Base-by-base conservation (phyloP, 2,113 vertebrate genomes). In the Dipodomys merriami region DNA sequence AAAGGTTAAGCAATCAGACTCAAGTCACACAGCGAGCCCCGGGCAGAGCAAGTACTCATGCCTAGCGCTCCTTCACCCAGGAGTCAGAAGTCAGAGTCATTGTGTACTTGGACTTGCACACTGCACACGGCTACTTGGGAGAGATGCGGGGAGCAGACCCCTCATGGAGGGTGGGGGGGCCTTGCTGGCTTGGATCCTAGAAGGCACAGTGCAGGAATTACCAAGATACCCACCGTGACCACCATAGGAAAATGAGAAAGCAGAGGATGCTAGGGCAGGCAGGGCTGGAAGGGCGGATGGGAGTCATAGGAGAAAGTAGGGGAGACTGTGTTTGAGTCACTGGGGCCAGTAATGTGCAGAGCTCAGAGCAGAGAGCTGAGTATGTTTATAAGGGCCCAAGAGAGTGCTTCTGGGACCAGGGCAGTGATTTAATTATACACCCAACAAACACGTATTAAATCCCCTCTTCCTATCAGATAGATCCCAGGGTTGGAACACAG, bases 11-110 rank as follows among this genome's bases (percentile, higher is more conserved):
- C 7, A 12, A 91, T 44, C 39, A 57, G n/a, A 88, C 19, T 76
- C 3, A 90, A 85, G 79, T 60, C 86, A 92, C 82, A 91, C 46
- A 85, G 90, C 11, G 20, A 19, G 23, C 30, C 35, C 7, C 18
- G 64, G 64, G 64, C 23, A 46, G 35, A 33, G 46, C 16, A 11
- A 81, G 33, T 1, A 35, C 39, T 53, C 30, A 39, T 0, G 78
- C 7, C 19, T 29, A 10, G 46, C 1, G 29, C 12, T 57, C 4
- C 39, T 73, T 25, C 23, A 29, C 22, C 77, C 60, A 46, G 44
- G 53, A 76, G 3, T 33, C 78, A 27, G 76, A 65, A 39, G 10
- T 1, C 1, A 35, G n/a, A 20, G 65, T 68, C 0, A 0, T 53
- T 57, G 29, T 79, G 2, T 19, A 20, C 33, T 85, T 44, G 39